Evolutionary conservation across 2,113 vertebrate species (phyloP), one percentile per base, ranked within the genome.

Genomic region (Rana temporaria): DNA sequence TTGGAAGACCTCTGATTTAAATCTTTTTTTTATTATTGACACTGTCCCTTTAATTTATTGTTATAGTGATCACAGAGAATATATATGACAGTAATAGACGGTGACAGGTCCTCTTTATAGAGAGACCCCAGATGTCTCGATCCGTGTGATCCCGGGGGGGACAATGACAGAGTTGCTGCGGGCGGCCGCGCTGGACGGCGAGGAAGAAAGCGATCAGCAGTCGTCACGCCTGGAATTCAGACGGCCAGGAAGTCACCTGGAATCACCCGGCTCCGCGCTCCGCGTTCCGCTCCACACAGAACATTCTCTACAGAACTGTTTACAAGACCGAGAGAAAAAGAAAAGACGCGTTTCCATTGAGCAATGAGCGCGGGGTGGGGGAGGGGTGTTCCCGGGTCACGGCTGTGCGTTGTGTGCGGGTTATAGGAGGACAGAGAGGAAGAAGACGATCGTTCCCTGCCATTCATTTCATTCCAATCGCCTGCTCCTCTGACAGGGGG

Each of bases 221-320:
- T n/a, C 17, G 86, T 85, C 85, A 86, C 84, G 87, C 85, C 85
- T 88, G 85, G 82, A 84, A 85, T 84, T 62, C 74, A 81, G 82
- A 88, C 87, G 88, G 88, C 89, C 89, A 90, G 88, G 90, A 90
- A 91, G 86, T 9, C 63, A 89, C 87, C 85, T 88, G 87, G 86
- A 87, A 85, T 86, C 85, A 89, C 84, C 71, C 85, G 82, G 79
- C 77, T 82, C 85, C 85, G 85, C 11, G 30, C 57, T 18, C 0
- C 14, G 59, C n/a, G 38, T 4, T 42, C 48, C 30, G 42, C 53
- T 42, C 69, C 69, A 63, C 42, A 8, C n/a, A 66, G 80, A 11
- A 75, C 80, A 75, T 75, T 64, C 34, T 57, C 64, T 82, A 66
- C 60, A 38, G 4, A 22, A 24, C 52, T 82, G 79, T 82, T 65